phyloP scores from a whole-genome alignment of 2,113 vertebrate species.

The Steatornis caripensis region DNA sequence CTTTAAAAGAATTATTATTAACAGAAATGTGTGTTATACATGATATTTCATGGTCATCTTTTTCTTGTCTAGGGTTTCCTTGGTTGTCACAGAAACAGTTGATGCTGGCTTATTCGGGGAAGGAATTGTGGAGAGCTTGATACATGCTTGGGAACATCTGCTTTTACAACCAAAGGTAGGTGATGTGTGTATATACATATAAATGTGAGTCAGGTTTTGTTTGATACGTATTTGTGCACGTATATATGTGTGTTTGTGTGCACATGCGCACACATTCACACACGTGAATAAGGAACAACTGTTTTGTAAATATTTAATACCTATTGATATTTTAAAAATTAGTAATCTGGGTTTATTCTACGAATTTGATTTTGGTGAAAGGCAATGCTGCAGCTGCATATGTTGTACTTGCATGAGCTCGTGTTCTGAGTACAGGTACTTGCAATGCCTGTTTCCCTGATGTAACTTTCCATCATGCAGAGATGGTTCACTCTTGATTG shows the following conservation, averaged over 20 bases:
- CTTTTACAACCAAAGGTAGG: slow-evolving; percentile 90
- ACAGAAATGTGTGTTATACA: neutral
- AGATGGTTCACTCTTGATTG: neutral
- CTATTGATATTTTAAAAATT: neutral
- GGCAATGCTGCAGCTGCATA: neutral
- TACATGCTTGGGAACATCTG: slow-evolving; percentile 95
- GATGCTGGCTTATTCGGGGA: slow-evolving; percentile 98
- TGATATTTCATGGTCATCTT: neutral
- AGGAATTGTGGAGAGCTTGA: slow-evolving; percentile 95
- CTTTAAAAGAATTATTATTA: neutral
- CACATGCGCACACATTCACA: rapidly evolving
- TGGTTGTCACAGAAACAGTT: slow-evolving; percentile 98
- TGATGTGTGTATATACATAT: neutral
- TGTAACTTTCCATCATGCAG: neutral
- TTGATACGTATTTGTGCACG: rapidly evolving
- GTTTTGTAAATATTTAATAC: neutral
- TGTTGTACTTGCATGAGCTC: rapidly evolving
- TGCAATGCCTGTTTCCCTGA: neutral
- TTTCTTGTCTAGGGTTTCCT: slow-evolving; percentile 83
- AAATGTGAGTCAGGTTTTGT: neutral
- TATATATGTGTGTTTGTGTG: too few species aligned
- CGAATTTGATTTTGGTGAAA: neutral
- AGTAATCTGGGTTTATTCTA: neutral
- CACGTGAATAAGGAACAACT: neutral
- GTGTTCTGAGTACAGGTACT: neutral